These are phyloP conservation scores for Actenoides hombroni DNA, from an alignment of 2,113 vertebrate genomes.

Conservation along the genomic window DNA sequence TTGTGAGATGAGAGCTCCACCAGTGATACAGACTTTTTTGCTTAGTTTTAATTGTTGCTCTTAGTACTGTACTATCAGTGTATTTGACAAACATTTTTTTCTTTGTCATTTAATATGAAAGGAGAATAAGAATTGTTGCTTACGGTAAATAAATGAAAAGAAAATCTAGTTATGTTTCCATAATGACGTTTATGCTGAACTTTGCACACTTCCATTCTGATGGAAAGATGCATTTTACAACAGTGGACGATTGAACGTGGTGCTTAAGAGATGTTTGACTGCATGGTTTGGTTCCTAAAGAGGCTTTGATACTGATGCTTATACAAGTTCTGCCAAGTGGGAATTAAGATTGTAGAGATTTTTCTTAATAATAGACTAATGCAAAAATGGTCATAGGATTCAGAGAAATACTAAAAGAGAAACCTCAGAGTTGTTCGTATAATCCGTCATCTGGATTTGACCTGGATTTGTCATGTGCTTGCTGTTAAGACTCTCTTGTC, in stretches of 20 bases:
- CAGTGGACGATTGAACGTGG: neutral
- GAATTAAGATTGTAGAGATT: neutral
- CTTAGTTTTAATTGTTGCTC: neutral
- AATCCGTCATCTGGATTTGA: neutral
- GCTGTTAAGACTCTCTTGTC: neutral
- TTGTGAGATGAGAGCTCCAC: neutral
- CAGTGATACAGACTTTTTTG: neutral
- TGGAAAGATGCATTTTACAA: neutral
- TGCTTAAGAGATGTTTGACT: neutral
- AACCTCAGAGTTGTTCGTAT: neutral
- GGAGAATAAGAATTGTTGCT: neutral
- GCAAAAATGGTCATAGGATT: neutral
- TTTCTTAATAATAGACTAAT: neutral
- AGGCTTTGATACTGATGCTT: neutral
- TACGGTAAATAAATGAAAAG: neutral
- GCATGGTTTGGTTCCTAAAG: neutral
- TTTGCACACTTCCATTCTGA: neutral
- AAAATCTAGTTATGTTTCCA: neutral
- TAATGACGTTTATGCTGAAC: neutral
- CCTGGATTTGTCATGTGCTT: neutral
- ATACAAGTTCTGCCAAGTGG: neutral
- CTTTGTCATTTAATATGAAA: neutral
- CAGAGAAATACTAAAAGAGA: neutral
- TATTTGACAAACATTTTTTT: neutral
- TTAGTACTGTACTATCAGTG: neutral